A percentile compares a stretch with the other conserved stretches of the same genome.
Evolutionary conservation across 2,113 vertebrate genomes (phyloP).

Genomic region (Pristiophorus japonicus): DNA sequence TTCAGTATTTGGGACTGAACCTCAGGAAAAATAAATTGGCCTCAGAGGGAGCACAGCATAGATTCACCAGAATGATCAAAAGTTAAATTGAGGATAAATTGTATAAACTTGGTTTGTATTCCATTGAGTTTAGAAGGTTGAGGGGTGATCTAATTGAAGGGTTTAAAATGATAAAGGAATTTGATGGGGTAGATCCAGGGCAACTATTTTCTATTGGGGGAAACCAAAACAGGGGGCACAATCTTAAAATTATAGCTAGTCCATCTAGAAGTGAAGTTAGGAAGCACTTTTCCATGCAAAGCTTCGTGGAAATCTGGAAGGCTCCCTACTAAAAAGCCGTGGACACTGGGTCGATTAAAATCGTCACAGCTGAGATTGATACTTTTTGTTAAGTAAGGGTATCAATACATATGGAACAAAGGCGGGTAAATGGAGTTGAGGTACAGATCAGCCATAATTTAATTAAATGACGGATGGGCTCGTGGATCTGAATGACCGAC

Average conservation of each 20-base stretch:
- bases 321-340: background rate
- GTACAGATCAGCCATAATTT: background rate
- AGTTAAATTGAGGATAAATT: background rate
- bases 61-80: background rate
- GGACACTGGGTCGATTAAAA: too few relatives aligned
- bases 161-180: background rate
- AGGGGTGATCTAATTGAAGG: background rate
- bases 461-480: background rate
- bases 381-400: background rate
- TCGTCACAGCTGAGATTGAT: background rate
- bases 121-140: background rate
- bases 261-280: background rate
- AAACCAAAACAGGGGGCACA: background rate
- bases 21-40: background rate
- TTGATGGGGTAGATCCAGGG: background rate
- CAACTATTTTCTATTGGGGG: background rate
- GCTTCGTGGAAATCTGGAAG: background rate
- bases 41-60: background rate
- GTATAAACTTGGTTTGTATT: background rate
- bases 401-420: background rate
- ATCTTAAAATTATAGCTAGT: background rate
- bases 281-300: background rate
- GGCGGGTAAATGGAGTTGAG: background rate
- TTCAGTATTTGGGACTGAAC: background rate
- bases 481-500: background rate